phyloP scores from a whole-genome alignment of 2,113 vertebrate genomes.

The Gymnorhina tibicen region DNA sequence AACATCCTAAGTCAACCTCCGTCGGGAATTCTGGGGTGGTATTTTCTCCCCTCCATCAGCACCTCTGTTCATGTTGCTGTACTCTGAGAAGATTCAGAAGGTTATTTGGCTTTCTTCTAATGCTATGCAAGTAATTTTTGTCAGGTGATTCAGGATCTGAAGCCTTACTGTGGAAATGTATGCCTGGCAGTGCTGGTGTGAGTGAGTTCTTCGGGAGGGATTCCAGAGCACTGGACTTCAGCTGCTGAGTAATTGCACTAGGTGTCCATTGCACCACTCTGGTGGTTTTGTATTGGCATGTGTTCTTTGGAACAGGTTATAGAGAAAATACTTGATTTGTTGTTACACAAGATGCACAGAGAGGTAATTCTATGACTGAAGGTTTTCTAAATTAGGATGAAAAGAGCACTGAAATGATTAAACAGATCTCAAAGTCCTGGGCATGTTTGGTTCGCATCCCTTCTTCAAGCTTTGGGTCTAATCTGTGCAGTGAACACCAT shows the following conservation, averaged over 20 bases:
- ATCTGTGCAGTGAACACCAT: neutral
- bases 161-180: neutral
- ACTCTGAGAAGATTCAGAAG: neutral
- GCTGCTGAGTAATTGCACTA: neutral
- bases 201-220: neutral
- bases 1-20: neutral
- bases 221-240: neutral
- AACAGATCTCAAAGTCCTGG: neutral
- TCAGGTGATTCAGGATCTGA: neutral
- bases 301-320: neutral
- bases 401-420: neutral
- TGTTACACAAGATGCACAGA: neutral
- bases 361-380: neutral
- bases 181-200: neutral
- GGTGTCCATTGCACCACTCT: neutral
- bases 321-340: neutral
- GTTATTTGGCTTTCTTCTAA: neutral
- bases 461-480: neutral
- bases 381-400: neutral
- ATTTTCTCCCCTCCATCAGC: neutral
- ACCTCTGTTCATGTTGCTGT: neutral
- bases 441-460: accelerated
- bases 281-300: neutral
- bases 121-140: neutral
- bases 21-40: neutral